Evolutionary conservation across 2,888 invertebrate genomes (phyloP).

Genomic region (Euspilapteryx auroguttella): DNA sequence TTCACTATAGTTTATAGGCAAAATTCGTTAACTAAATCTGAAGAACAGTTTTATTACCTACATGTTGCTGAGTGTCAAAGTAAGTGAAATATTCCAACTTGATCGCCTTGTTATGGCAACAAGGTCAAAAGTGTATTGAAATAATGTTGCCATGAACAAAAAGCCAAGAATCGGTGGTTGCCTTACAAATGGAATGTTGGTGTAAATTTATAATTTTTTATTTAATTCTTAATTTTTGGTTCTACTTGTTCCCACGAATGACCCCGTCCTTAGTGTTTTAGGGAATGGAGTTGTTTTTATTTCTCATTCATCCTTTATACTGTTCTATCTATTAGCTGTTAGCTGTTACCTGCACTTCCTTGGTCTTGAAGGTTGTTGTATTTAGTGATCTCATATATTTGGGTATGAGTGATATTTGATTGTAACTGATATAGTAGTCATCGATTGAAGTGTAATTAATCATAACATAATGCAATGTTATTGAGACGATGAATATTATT

Average conservation of each 20-base stretch:
- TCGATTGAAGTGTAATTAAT: too few species aligned
- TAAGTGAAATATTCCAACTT: too few species aligned
- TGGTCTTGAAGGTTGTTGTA: too few species aligned
- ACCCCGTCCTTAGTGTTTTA: slow-evolving; percentile 40
- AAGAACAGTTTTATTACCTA: slow-evolving; percentile 18
- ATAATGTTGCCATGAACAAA: slow-evolving; percentile 41
- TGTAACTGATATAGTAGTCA: too few species aligned
- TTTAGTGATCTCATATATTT: too few species aligned
- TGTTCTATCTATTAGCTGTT: too few species aligned
- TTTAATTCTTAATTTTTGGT: slow-evolving; percentile 19
- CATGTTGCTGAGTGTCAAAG: too few species aligned
- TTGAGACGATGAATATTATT: too few species aligned
- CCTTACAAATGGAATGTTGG: slow-evolving; percentile 70
- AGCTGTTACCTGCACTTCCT: too few species aligned
- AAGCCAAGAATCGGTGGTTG: slow-evolving; percentile 27
- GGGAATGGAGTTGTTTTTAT: slow-evolving; percentile 45
- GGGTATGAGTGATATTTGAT: too few species aligned
- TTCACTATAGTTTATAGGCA: slow-evolving; percentile 3
- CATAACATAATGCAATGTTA: too few species aligned
- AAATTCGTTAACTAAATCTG: slow-evolving; percentile 1
- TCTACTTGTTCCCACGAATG: slow-evolving; percentile 66
- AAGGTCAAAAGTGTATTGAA: slow-evolving; percentile 9
- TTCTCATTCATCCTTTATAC: slow-evolving; percentile 30
- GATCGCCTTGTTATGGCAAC: slow-evolving; percentile 50
- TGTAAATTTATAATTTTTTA: slow-evolving; percentile 52